Percentiles rank a stretch among this genome's conserved stretches.
Evolutionary conservation across 2,888 invertebrate genomes (phyloP).

Genomic region (Noctua pronuba): DNA sequence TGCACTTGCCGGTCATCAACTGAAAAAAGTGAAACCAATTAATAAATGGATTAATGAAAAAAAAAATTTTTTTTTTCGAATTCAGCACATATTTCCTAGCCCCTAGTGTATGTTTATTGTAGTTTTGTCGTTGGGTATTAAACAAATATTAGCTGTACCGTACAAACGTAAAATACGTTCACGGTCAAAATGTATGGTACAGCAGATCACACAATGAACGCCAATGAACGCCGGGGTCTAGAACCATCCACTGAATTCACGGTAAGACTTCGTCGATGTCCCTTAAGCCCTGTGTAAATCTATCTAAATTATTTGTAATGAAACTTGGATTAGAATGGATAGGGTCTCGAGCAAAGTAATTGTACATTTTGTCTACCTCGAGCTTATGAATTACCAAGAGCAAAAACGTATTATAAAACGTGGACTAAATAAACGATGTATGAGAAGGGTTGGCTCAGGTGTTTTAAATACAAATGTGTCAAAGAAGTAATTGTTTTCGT

Average conservation of each 20-base stretch:
- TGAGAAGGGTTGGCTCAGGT: slow-evolving; percentile 22
- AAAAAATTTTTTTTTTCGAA: too few species aligned
- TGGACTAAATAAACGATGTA: slow-evolving; percentile 6
- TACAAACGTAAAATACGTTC: neutral
- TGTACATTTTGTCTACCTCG: neutral
- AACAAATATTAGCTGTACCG: neutral
- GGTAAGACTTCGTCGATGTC: neutral
- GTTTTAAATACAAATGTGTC: slow-evolving; percentile 4
- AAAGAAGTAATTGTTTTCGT: neutral
- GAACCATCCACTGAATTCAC: neutral
- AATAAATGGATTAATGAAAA: neutral
- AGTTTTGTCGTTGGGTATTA: neutral
- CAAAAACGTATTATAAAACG: slow-evolving; percentile 4
- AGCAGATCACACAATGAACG: neutral
- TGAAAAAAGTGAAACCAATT: too few species aligned
- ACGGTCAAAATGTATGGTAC: neutral
- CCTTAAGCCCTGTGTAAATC: neutral
- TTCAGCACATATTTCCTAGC: too few species aligned
- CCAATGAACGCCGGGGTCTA: neutral
- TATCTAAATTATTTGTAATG: slow-evolving; percentile 8
- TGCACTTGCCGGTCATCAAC: slow-evolving; percentile 77
- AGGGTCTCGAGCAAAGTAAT: slow-evolving; percentile 2
- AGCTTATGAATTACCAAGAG: slow-evolving; percentile 10
- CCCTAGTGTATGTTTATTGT: neutral
- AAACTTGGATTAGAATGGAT: slow-evolving; percentile 1